These are phyloP conservation scores for Hydractinia echinata DNA, from an alignment of 30 jellyfish, hydroid and myxozoan species.

Conservation along the genomic window DNA sequence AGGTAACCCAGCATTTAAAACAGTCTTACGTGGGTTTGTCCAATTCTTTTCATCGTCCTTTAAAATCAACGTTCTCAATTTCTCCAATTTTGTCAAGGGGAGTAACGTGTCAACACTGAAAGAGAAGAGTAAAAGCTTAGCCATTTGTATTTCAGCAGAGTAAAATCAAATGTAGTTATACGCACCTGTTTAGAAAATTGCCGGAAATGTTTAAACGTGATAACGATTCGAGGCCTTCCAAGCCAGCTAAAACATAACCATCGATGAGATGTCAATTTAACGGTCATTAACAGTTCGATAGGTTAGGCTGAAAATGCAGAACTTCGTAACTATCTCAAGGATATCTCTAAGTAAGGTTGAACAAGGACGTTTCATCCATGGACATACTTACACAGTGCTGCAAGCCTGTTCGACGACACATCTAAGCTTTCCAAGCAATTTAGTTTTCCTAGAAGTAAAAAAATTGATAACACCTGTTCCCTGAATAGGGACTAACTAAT, in stretches of 20 bases:
- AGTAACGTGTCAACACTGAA: neutral
- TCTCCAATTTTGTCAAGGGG: neutral
- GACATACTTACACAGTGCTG: neutral
- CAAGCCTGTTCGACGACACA: neutral
- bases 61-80: neutral
- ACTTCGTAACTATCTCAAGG: too few species aligned
- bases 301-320: too few species aligned
- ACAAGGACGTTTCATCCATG: too few species aligned
- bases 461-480: neutral
- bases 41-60: neutral
- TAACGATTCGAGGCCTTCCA: constrained; percentile 1
- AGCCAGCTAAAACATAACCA: constrained; percentile 14
- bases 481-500: neutral
- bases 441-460: neutral
- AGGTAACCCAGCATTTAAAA: neutral
- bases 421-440: neutral
- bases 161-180: neutral
- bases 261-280: too few species aligned
- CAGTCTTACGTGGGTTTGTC: neutral
- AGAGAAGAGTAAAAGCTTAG: neutral
- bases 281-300: too few species aligned
- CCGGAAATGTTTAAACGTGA: neutral
- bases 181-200: constrained; percentile 1
- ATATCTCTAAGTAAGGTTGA: too few species aligned
- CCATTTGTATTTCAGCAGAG: too few species aligned